Conservation (phyloP, 92 coral and sea anemone species). For the Zoanthus sansibaricus region DNA sequence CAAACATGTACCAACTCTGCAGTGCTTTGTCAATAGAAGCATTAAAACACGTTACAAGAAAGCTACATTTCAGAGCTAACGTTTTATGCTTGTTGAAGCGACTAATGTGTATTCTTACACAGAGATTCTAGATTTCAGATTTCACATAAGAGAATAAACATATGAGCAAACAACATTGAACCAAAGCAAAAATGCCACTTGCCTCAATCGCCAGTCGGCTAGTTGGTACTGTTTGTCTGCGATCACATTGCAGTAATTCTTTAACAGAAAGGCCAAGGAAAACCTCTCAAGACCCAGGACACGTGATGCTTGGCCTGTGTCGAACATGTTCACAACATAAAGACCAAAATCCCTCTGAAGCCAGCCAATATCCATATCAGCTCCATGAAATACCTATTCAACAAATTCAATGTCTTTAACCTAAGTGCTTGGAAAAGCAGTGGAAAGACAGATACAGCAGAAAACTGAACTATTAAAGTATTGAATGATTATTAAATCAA, state of each 20-base stretch:
- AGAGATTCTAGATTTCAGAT: too few relatives aligned
- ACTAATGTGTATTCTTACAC: too few relatives aligned
- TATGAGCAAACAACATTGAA: too few relatives aligned
- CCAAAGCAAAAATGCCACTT: not conserved
- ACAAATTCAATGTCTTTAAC: not conserved
- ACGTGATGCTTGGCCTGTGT: constrained; percentile 96
- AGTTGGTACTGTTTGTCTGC: constrained; percentile 98
- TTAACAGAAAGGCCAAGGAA: constrained; percentile 89
- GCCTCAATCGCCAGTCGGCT: constrained; percentile 98
- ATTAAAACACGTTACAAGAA: too few relatives aligned
- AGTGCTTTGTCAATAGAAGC: too few relatives aligned
- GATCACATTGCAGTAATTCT: constrained; percentile 91
- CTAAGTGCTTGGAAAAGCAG: not conserved
- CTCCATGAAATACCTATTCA: constrained; percentile 89
- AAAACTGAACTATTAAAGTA: too few relatives aligned
- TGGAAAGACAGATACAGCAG: not conserved
- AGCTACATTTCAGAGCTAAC: too few relatives aligned
- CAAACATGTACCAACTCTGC: too few relatives aligned
- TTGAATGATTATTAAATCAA: not conserved
- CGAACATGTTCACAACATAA: constrained; percentile 97
- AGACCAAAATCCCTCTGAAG: constrained; percentile 96
- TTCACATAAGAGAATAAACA: too few relatives aligned
- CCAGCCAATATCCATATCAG: constrained; percentile 99
- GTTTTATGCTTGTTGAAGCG: too few relatives aligned
- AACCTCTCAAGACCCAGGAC: constrained; percentile 79